Conservation (phyloP, 2,888 invertebrate species). For the Limnephilus lunatus region DNA sequence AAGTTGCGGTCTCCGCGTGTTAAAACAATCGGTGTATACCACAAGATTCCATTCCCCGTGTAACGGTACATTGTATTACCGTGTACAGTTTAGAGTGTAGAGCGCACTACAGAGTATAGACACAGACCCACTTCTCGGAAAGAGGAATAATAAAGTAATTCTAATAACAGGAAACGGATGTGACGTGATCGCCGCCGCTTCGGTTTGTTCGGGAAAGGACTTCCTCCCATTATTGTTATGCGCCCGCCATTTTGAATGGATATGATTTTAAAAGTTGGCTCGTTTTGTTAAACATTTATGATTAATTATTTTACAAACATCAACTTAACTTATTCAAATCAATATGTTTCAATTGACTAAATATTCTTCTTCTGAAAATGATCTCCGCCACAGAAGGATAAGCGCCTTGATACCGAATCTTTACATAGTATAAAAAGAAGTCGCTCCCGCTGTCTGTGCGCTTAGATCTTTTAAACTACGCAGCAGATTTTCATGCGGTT, state of each 20-base stretch:
- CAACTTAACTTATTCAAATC: background rate
- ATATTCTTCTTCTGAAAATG: no score
- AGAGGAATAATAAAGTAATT: constrained; percentile 42
- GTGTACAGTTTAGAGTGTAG: background rate
- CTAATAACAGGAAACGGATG: constrained; percentile 63
- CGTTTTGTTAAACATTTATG: background rate
- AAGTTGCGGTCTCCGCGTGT: no score
- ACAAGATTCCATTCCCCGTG: background rate
- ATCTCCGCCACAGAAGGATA: no score
- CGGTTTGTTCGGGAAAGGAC: constrained; percentile 61
- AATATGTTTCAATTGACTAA: no score
- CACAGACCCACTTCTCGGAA: constrained; percentile 40
- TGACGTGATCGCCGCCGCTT: constrained; percentile 61
- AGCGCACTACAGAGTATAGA: background rate
- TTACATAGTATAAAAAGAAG: no score
- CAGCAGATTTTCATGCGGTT: no score
- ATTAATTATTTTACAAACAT: background rate
- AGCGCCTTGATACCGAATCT: no score
- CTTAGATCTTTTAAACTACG: no score
- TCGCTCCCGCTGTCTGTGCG: no score
- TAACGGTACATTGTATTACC: no score
- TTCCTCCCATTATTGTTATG: constrained; percentile 57
- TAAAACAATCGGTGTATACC: background rate
- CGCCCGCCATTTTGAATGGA: constrained; percentile 10
- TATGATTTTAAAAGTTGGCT: background rate